Evolutionary conservation across 2,888 invertebrate species (phyloP).

Genomic region (Conistra vaccinii): DNA sequence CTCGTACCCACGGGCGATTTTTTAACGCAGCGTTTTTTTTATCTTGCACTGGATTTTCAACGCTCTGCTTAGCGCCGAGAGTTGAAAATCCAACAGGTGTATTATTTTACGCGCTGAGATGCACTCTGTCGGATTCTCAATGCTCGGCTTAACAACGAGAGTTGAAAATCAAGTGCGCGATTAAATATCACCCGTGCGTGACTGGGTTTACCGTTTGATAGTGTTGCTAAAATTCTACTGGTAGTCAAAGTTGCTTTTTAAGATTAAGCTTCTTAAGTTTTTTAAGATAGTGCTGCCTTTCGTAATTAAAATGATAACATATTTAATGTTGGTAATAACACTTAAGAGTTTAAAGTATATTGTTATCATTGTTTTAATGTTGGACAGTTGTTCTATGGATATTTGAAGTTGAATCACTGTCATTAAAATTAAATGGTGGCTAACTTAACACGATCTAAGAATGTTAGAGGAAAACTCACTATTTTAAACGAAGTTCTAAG

Average conservation of each 20-base stretch:
- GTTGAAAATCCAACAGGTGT: background rate
- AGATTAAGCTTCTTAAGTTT: background rate
- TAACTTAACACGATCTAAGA: too few species aligned
- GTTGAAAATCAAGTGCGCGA: background rate
- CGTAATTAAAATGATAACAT: constrained; percentile 29
- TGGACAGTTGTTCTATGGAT: background rate
- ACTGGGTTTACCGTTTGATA: background rate
- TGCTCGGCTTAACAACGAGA: too few species aligned
- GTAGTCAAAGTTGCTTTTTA: background rate
- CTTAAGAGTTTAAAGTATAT: constrained; percentile 18
- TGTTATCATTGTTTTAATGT: constrained; percentile 6
- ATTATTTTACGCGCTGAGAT: background rate
- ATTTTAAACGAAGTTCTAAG: too few species aligned
- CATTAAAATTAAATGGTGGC: background rate
- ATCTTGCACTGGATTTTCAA: background rate
- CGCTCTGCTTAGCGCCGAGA: too few species aligned
- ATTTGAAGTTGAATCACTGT: background rate
- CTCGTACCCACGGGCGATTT: background rate
- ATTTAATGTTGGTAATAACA: constrained; percentile 10
- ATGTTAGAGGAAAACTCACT: too few species aligned
- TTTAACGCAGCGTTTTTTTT: background rate
- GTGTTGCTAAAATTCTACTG: constrained; percentile 42
- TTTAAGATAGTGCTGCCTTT: constrained; percentile 19
- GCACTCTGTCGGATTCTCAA: background rate
- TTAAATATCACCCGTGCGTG: background rate